phyloP scores from a whole-genome alignment of 92 coral and sea anemone genomes.

The Zoanthus sociatus region DNA sequence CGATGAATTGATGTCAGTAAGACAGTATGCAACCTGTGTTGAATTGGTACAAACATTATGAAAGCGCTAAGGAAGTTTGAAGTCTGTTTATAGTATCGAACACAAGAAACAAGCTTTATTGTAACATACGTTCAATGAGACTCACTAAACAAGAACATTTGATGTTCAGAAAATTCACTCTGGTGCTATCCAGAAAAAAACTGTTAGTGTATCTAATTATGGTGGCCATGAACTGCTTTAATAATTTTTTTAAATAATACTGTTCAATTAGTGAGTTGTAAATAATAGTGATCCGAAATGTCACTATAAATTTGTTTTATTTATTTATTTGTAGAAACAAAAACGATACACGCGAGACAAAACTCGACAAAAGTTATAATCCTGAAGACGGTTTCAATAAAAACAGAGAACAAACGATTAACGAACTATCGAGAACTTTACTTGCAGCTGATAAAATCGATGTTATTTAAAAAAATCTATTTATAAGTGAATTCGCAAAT shows the following conservation, averaged over 20 bases:
- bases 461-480: too few species aligned
- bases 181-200: not conserved
- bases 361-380: not conserved
- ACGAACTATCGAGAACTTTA: too few species aligned
- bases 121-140: not conserved
- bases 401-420: too few species aligned
- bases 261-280: constrained; percentile 6
- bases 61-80: constrained; percentile 3
- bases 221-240: not conserved
- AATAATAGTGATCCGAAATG: constrained; percentile 2
- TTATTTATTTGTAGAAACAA: constrained; percentile 19
- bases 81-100: constrained; percentile 9
- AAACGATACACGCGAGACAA: not conserved
- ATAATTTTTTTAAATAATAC: not conserved
- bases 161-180: not conserved
- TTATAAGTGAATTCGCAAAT: too few species aligned
- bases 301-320: not conserved
- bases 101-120: constrained; percentile 21
- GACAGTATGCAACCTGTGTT: too few species aligned
- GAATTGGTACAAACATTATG: not conserved
- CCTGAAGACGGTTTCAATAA: too few species aligned
- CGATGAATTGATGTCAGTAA: not conserved
- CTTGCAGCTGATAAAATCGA: too few species aligned
- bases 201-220: not conserved
- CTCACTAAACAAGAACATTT: constrained; percentile 17